phyloP scores from a whole-genome alignment of 2,113 vertebrate genomes.

The Octodon degus region DNA sequence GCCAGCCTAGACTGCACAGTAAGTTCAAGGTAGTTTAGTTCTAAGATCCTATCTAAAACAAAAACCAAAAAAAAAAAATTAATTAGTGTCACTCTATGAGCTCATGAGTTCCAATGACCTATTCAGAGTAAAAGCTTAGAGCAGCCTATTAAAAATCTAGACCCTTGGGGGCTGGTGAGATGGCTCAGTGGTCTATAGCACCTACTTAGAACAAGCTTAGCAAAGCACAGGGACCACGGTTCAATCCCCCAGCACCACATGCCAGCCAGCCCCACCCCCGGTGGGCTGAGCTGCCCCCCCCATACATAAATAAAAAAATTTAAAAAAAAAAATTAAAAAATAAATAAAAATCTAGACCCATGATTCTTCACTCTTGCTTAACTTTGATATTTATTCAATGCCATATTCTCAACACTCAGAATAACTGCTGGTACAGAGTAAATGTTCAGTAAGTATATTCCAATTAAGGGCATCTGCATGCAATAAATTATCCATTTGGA shows the following conservation, averaged over 20 bases:
- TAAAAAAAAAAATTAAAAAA: too few species aligned
- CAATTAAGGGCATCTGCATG: constrained; percentile 30
- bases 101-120: constrained; percentile 4
- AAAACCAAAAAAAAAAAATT: background rate
- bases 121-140: background rate
- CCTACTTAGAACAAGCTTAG: too few species aligned
- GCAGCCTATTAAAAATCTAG: constrained; percentile 17
- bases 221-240: too few species aligned
- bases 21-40: too few species aligned
- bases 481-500: background rate
- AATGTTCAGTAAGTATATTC: constrained; percentile 37
- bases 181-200: too few species aligned
- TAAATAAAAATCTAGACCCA: constrained; percentile 19
- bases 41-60: background rate
- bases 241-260: too few species aligned
- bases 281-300: too few species aligned
- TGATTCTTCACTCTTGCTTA: background rate
- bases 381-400: constrained; percentile 9
- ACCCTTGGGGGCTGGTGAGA: too few species aligned
- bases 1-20: background rate
- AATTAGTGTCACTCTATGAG: background rate
- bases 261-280: too few species aligned
- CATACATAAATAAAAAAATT: too few species aligned
- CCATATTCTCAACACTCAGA: background rate
- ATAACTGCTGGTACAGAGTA: constrained; percentile 10